Conservation (phyloP, 2,888 invertebrate genomes). For the Pyrrhosoma nymphula region DNA sequence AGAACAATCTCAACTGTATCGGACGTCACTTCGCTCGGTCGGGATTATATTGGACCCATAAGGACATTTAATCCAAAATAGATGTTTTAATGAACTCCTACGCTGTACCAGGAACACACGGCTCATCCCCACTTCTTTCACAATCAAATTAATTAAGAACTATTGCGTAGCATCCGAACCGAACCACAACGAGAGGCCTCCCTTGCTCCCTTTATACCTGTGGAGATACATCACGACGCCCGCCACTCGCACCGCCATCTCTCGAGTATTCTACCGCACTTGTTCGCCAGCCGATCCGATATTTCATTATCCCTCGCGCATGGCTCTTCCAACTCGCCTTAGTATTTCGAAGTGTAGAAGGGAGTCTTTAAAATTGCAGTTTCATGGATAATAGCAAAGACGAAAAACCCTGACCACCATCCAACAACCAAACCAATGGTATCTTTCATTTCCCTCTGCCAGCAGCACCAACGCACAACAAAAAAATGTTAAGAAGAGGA, state of each 20-base stretch:
- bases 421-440: no score
- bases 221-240: not conserved
- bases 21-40: not conserved
- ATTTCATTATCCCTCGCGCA: not conserved
- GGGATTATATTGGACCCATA: not conserved
- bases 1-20: not conserved
- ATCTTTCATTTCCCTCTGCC: not conserved
- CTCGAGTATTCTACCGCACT: not conserved
- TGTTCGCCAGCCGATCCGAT: not conserved
- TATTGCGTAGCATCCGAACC: not conserved
- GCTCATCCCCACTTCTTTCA: not conserved
- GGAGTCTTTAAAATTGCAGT: not conserved
- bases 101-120: not conserved
- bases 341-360: not conserved
- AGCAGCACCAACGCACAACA: not conserved
- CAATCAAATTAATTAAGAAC: not conserved
- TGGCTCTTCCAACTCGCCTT: not conserved
- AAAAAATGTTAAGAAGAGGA: no score
- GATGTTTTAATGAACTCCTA: not conserved
- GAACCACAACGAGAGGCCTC: not conserved
- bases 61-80: not conserved
- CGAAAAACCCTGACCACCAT: no score
- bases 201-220: not conserved
- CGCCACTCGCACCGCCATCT: slow-evolving; percentile 6
- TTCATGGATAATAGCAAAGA: no score